phyloP scores from a whole-genome alignment of 1,140 invertebrate species.

The Drosophila santomea region DNA sequence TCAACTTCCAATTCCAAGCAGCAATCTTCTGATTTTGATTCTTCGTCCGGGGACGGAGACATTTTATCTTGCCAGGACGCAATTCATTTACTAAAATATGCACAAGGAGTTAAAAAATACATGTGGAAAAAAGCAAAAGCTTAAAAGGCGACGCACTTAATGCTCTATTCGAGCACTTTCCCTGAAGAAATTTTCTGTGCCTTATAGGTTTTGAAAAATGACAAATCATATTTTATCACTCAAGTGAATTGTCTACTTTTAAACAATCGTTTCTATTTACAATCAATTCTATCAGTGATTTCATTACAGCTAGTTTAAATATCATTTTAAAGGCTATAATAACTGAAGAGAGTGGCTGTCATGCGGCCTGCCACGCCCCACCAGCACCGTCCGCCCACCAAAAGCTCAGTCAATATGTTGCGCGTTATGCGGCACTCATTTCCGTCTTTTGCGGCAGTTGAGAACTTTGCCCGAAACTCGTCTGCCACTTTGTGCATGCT shows the following conservation, averaged over 20 bases:
- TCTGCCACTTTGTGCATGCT: conserved; percentile 71
- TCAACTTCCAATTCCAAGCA: conserved; percentile 6
- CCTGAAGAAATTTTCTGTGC: no score
- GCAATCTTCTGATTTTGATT: conserved; percentile 18
- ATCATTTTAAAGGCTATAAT: not conserved
- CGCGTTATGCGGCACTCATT: conserved; percentile 67
- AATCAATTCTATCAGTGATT: no score
- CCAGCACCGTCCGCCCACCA: conserved; percentile 1
- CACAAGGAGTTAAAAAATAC: conserved; percentile 45
- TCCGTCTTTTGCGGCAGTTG: conserved; percentile 56
- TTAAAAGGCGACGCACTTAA: not conserved
- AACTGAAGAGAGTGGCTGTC: conserved; percentile 38
- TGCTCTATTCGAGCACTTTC: not conserved
- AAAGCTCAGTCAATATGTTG: conserved; percentile 65
- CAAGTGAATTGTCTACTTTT: no score
- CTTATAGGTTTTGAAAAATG: no score
- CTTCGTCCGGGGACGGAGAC: conserved; percentile 43
- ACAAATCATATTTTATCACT: no score
- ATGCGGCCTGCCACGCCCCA: conserved; percentile 22
- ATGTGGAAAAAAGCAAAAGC: not conserved
- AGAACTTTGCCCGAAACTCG: conserved; percentile 56
- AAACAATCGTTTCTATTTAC: no score
- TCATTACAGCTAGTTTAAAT: no score
- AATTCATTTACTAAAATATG: conserved; percentile 78
- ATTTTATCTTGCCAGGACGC: conserved; percentile 61